phyloP scores from a whole-genome alignment of 92 coral and sea anemone genomes.

The Pocillopora meandrina region DNA sequence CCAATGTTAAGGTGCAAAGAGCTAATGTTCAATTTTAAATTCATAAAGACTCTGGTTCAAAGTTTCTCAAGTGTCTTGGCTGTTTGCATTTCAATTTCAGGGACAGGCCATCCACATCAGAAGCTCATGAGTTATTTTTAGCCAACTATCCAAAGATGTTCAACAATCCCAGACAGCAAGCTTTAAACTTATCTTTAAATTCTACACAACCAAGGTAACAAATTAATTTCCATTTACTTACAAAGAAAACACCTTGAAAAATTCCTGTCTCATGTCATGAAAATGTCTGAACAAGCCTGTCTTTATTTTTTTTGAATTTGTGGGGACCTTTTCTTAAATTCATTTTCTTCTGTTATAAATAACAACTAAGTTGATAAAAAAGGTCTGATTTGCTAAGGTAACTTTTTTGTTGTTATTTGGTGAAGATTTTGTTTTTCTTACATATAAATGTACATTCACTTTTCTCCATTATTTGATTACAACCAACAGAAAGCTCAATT shows the following conservation, averaged over 20 bases:
- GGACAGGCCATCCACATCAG: conserved; percentile 72
- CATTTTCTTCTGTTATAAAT: no score
- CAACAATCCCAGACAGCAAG: conserved; percentile 34
- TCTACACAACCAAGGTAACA: conserved; percentile 60
- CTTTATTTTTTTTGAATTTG: no score
- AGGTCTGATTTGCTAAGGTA: no score
- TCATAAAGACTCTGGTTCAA: no score
- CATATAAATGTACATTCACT: background rate
- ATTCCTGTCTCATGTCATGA: background rate
- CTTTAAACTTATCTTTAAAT: conserved; percentile 37
- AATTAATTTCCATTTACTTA: background rate
- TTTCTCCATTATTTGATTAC: background rate
- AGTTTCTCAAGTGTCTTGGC: no score
- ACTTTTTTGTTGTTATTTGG: no score
- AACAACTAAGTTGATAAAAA: no score
- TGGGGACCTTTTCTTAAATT: no score
- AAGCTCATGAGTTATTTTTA: conserved; percentile 85
- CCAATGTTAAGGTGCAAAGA: no score
- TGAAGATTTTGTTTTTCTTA: no score
- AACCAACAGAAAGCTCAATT: conserved; percentile 14
- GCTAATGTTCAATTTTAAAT: no score
- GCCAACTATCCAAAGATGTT: conserved; percentile 80
- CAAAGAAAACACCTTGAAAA: background rate
- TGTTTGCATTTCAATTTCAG: conserved; percentile 27
- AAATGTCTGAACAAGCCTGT: no score